phyloP scores from a whole-genome alignment of 2,113 vertebrate species.

The Alaudala cheleensis region DNA sequence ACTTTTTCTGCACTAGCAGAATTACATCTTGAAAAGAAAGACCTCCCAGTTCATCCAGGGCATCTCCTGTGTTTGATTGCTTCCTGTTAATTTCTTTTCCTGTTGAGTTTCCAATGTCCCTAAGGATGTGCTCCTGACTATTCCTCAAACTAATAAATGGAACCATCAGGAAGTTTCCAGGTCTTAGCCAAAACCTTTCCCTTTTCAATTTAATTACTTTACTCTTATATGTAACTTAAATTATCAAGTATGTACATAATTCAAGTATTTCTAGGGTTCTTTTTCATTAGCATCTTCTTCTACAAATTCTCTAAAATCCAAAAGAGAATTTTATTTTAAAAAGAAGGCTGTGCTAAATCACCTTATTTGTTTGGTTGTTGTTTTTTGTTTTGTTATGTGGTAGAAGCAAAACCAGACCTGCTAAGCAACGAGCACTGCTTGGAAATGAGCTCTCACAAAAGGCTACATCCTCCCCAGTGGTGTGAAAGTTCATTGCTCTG shows the following conservation, averaged over 20 bases:
- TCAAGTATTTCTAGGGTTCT: not conserved
- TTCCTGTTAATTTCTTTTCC: conserved; percentile 9
- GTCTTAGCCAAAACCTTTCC: not conserved
- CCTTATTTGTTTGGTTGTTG: not conserved
- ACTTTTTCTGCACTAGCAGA: not conserved
- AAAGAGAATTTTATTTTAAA: not conserved
- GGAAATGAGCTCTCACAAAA: not conserved
- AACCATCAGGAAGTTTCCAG: not conserved
- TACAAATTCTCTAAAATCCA: not conserved
- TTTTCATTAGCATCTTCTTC: not conserved
- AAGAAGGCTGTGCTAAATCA: not conserved
- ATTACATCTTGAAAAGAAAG: not conserved
- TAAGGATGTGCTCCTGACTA: not conserved
- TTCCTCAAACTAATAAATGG: not conserved
- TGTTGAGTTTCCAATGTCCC: not conserved
- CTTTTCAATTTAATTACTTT: not conserved
- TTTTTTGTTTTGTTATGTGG: not conserved
- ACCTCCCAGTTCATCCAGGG: not conserved
- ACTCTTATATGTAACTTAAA: not conserved
- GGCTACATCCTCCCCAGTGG: not conserved
- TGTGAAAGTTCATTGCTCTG: not conserved
- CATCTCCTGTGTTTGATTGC: conserved; percentile 26
- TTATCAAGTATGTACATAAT: not conserved
- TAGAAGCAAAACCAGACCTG: not conserved
- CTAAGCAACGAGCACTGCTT: not conserved